Evolutionary conservation across 1,140 invertebrate genomes (phyloP), one percentile per base, ranked within the genome.

Genomic region (Bombus fervidus): DNA sequence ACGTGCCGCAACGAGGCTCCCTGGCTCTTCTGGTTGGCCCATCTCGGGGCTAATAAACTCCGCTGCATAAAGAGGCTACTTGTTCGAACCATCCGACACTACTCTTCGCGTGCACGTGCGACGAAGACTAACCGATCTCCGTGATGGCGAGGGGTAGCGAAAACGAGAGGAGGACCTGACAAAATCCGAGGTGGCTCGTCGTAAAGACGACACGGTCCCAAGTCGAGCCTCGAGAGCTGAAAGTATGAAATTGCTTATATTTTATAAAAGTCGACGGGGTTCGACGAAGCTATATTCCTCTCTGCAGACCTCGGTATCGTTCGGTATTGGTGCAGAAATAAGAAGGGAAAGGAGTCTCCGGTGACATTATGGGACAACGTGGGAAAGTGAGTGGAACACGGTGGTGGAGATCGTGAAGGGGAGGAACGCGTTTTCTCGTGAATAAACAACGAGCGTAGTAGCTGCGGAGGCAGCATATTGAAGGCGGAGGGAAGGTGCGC

Each of bases 191-290:
- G 88, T 86, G 83, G 83, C 85, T 81, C 78, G 90, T 91, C 87
- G 82, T 92, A 92, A 92, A 92, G 80, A 87, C 88, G 83, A 86
- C 89, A 71, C 62, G 81, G 64, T 47, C 81, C 79, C 37, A 79
- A 66, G 59, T 81, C 79, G 75, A 77, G 37, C 83, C 47, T 73
- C 85, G 73, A 80, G 86, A 88, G 59, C 47, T 8, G 47, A 53
- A 53, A 92, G 84, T 91, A 92, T 87, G 88, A 92, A 92, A 91
- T 92, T 91, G 90, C 89, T 92, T 92, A 89, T 92, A 91, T 91
- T 91, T 92, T 92, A 91, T 91, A 92, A 92, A 91, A 89, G 57
- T 31, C 68, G 85, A 81, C 77, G 73, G 86, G 73, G 77, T 62
- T 53, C 78, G 47, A 73, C 34, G 28, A 81, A 43, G 69, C 71